These are phyloP conservation scores for Triops longicaudatus DNA, from an alignment of 1,140 invertebrate species.

Conservation along the genomic window DNA sequence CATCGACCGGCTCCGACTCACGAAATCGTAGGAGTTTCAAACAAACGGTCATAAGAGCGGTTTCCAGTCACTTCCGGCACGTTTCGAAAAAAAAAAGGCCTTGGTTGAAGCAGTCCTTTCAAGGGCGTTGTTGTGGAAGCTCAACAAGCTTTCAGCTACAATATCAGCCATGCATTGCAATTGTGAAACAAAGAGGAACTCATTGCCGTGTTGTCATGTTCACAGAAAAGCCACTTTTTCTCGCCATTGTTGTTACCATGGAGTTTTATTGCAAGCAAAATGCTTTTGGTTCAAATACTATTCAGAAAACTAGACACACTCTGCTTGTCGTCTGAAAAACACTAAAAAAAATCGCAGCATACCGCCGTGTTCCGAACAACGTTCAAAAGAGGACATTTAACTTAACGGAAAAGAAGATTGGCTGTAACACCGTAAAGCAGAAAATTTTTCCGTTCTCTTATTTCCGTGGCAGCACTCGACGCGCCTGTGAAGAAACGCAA, in stretches of 20 bases:
- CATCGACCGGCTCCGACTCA: not conserved
- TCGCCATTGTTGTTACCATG: not conserved
- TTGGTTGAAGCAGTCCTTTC: not conserved
- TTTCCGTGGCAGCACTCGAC: not conserved
- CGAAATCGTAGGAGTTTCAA: not conserved
- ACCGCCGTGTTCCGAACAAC: too few species aligned
- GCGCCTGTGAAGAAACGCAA: not conserved
- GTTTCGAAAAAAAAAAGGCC: not conserved
- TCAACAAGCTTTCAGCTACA: not conserved
- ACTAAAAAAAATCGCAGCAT: not conserved
- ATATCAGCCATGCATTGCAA: not conserved
- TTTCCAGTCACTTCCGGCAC: not conserved
- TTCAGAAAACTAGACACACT: not conserved
- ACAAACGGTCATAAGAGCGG: not conserved
- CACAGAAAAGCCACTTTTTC: not conserved
- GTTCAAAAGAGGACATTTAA: not conserved
- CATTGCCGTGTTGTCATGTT: not conserved
- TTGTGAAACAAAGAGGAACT: not conserved
- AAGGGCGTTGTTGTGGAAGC: slow-evolving; percentile 1
- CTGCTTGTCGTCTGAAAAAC: not conserved
- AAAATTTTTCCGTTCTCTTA: not conserved
- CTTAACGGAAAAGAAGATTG: not conserved
- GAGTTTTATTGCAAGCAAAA: too few species aligned
- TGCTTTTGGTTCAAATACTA: too few species aligned
- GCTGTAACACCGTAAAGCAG: not conserved